These are phyloP conservation scores for Clarias batrachus DNA, from an alignment of 2,113 vertebrate species.

Conservation along the genomic window DNA sequence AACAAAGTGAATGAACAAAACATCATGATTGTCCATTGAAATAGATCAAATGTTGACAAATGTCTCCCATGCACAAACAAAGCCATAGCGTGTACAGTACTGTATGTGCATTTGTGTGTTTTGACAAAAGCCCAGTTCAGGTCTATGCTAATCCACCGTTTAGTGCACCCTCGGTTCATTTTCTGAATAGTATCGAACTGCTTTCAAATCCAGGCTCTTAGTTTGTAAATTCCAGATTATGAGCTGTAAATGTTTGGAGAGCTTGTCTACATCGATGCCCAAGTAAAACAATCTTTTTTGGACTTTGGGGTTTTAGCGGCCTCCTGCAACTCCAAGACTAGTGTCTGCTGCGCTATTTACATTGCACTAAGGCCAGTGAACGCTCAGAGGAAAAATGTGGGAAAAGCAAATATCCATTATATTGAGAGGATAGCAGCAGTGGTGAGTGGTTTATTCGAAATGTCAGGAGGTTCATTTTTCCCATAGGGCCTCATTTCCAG, in stretches of 20 bases:
- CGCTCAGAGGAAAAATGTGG: conserved; percentile 57
- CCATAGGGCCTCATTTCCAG: background rate
- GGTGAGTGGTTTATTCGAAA: conserved; percentile 45
- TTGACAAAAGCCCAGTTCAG: conserved; percentile 25
- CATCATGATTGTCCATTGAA: background rate
- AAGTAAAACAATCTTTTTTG: conserved; percentile 36
- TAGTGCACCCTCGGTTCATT: conserved; percentile 19
- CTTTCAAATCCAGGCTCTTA: conserved; percentile 21
- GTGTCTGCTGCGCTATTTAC: conserved; percentile 57
- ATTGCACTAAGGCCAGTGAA: conserved; percentile 55
- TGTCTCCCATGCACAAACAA: conserved; percentile 13
- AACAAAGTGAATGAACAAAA: background rate
- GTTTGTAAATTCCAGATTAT: conserved; percentile 41
- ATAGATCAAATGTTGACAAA: conserved; percentile 2
- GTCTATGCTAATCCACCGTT: conserved; percentile 36
- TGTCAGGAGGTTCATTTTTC: conserved; percentile 42
- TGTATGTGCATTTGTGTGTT: conserved; percentile 11
- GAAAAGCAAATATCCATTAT: conserved; percentile 68
- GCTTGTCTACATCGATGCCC: conserved; percentile 16
- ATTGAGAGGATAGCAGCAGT: conserved; percentile 33
- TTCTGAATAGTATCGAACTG: conserved; percentile 3
- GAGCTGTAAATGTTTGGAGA: conserved; percentile 41
- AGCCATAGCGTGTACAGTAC: too few species aligned
- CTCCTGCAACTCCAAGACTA: conserved; percentile 23
- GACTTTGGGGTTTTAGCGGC: conserved; percentile 23